A percentile compares a stretch with the other conserved stretches of the same genome.
Evolutionary conservation across 2,888 invertebrate genomes (phyloP).

Genomic region (Gibbula magus): DNA sequence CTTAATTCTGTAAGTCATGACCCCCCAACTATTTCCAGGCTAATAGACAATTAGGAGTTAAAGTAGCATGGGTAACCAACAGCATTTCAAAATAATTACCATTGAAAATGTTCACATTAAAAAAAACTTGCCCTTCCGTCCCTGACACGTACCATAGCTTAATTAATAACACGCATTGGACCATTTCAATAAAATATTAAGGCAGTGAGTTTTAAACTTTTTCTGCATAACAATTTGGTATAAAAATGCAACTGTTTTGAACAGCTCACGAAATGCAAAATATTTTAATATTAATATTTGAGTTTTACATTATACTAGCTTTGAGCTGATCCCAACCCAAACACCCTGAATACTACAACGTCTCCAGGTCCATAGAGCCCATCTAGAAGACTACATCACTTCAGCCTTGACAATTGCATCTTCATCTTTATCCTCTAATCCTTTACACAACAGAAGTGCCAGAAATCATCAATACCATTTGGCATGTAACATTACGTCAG

Average conservation of each 20-base stretch:
- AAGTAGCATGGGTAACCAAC: neutral
- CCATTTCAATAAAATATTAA: constrained; percentile 15
- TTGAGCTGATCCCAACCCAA: neutral
- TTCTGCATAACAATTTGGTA: constrained; percentile 8
- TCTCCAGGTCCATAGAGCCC: no score
- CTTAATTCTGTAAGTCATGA: no score
- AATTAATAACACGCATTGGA: neutral
- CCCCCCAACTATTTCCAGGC: no score
- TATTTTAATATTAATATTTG: neutral
- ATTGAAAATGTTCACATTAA: neutral
- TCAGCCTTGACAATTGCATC: no score
- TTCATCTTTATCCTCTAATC: no score
- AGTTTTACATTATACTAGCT: neutral
- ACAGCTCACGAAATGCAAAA: constrained; percentile 8
- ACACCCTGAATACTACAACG: no score
- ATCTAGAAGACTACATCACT: no score
- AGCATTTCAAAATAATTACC: neutral
- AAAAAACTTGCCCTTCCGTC: neutral
- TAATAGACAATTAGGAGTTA: no score
- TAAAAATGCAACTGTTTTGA: constrained; percentile 1
- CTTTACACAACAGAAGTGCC: no score
- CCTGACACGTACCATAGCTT: neutral
- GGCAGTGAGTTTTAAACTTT: constrained; percentile 13
- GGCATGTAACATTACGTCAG: no score
- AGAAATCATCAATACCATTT: no score